Evolutionary conservation across 2,113 vertebrate species (phyloP).

Genomic region (Neogobius melanostomus): DNA sequence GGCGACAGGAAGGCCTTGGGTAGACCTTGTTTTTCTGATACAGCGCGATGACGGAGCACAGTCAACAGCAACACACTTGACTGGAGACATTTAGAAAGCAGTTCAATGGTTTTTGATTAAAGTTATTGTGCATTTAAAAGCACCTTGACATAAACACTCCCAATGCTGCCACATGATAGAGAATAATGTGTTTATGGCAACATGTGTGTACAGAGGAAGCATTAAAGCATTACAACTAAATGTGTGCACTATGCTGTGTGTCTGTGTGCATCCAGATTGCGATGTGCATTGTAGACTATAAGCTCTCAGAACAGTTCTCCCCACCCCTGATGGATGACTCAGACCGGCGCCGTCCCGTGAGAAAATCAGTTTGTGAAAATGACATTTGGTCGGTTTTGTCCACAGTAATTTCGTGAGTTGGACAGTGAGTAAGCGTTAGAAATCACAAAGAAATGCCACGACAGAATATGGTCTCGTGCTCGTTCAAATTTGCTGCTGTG

Average conservation of each 20-base stretch:
- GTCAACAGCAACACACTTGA: neutral
- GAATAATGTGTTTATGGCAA: neutral
- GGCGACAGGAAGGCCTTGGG: neutral
- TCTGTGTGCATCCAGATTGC: neutral
- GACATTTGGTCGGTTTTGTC: slow-evolving; percentile 5
- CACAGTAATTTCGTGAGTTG: slow-evolving; percentile 5
- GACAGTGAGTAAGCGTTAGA: slow-evolving; percentile 5
- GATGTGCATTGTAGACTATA: slow-evolving; percentile 1
- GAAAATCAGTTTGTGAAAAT: neutral
- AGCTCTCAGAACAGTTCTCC: neutral
- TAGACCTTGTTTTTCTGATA: slow-evolving; percentile 1
- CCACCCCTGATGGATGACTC: slow-evolving; percentile 29
- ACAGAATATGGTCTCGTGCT: neutral
- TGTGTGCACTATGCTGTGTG: neutral
- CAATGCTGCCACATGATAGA: neutral
- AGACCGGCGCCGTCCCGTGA: neutral
- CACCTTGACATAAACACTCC: neutral
- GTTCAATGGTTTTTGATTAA: neutral
- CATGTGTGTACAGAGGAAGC: neutral
- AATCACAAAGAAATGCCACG: slow-evolving; percentile 5
- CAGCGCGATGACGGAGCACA: neutral
- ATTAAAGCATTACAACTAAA: too few species aligned
- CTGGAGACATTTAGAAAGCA: neutral
- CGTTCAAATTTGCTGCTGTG: neutral
- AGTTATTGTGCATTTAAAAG: neutral